phyloP scores from a whole-genome alignment of 2,113 vertebrate species.

The Mustelus asterias region DNA sequence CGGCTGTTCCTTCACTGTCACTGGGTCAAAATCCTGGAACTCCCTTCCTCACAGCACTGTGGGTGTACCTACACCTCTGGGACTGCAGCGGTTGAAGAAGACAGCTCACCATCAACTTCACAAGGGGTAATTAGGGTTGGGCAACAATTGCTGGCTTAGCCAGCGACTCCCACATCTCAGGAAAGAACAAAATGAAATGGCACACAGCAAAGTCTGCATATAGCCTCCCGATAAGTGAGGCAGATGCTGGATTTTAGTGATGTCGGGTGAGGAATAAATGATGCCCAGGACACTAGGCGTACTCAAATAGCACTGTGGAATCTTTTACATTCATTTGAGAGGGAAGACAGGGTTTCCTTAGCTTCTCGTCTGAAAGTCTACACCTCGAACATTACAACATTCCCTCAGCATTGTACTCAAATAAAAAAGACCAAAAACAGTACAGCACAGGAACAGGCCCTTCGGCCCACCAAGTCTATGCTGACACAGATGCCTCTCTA shows the following conservation, averaged over 20 bases:
- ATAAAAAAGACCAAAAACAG: not conserved
- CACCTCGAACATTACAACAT: not conserved
- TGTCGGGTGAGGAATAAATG: not conserved
- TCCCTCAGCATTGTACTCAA: not conserved
- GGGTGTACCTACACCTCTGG: not conserved
- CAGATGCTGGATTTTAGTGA: not conserved
- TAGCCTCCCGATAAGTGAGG: not conserved
- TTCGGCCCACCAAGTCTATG: too few relatives aligned
- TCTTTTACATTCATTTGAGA: not conserved
- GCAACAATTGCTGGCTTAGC: not conserved
- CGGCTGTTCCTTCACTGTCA: not conserved
- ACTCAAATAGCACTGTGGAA: not conserved
- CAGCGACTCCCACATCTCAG: not conserved
- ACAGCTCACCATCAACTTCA: not conserved
- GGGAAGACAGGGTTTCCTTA: not conserved
- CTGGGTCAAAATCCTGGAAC: not conserved
- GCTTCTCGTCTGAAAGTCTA: not conserved
- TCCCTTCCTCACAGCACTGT: not conserved
- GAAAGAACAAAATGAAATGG: not conserved
- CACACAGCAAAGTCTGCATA: not conserved
- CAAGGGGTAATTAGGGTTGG: not conserved
- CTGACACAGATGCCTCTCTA: too few relatives aligned
- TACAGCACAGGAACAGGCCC: too few relatives aligned
- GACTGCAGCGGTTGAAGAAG: not conserved
- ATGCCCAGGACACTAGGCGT: not conserved